Evolutionary conservation across 1,140 invertebrate genomes (phyloP), one percentile per base, ranked within the genome.

Genomic region (Penaeus japonicus): DNA sequence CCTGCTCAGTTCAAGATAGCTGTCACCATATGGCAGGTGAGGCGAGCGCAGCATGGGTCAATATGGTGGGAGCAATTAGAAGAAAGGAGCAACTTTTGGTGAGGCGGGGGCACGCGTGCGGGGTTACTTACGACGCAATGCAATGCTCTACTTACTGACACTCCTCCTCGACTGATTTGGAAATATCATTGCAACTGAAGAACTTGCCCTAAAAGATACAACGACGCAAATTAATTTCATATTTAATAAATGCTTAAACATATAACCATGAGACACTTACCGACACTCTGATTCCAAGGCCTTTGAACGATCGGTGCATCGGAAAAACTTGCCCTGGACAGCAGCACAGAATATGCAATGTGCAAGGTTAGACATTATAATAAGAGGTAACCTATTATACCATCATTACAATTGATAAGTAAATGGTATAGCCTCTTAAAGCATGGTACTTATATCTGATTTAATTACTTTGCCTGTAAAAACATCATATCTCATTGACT

Each of bases 141-240:
- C n/a, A 47, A 24, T 17, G 54, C 73, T 59, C 30, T 87, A 90
- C 89, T 89, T 90, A 91, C 90, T 89, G 88, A 82, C 90, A 91
- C 32, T 89, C 83, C 7, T 30, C 89, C 53, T 90, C 90, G 4
- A 91, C 92, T 39, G 93, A 82, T 91, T 94, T 94, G 57, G 94
- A 93, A 35, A 75, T 79, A 91, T 94, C 94, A 86, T 91, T 92
- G 91, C 93, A 94, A 17, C 75, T 90, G 87, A 92, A 92, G 91
- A 94, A 94, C 80, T 92, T 93, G 53, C 93, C 93, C 97, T 99
- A 99, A 95, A 99, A 99, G 92, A 99, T 81, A 90, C 55, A 73
- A 82, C 79, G 57, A 73, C 32, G 32, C 35, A 18, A 84, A n/a
- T 27, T 22, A 73, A 73, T 73, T 27, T 30, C 65, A 73, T 0